Evolutionary conservation across 1,140 invertebrate species (phyloP), one percentile per base, ranked within the genome.

Genomic region (Ips nitidus): DNA sequence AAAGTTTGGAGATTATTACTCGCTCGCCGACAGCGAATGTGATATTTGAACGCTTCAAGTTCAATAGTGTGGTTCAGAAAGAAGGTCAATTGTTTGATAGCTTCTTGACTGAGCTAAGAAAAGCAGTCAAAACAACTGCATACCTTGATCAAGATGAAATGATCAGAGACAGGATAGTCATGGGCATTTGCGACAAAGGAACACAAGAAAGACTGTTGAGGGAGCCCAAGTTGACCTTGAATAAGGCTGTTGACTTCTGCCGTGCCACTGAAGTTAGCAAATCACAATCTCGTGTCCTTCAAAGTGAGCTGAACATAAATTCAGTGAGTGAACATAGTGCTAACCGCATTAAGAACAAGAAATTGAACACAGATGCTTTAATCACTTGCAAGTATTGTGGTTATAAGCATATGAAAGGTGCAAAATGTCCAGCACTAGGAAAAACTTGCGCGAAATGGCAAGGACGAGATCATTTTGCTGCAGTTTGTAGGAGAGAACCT

Each of bases 121-220:
- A 69, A 36, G 57, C 50, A 22, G 66, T 68, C 2, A 68, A 62
- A 47, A 52, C 43, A 1, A 68, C 53, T 22, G 52, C 5, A 38
- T 69, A 69, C 38, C 3, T 2, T 1, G 38, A 64, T 39, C n/a
- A 1, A 0, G 60, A 69, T 8, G 59, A 55, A 2, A 69, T 69
- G 42, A 41, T 69, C 2, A 61, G 74, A 52, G 73, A 76, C 63
- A 38, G 70, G 58, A 72, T 77, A 7, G 68, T 76, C 4, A 61
- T 70, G 41, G 74, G 74, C n/a, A 67, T 75, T 42, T 58, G 42
- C 0, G 68, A 74, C 40, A 70, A 69, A 61, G n/a, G 2, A 6
- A 41, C 76, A 4, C 75, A 77, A 60, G 75, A 80, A 70, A 76
- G 70, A 63, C 59, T 82, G n/a, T 62, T 80, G 41, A 68, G 76